These are phyloP conservation scores for Ovibos moschatus DNA, from an alignment of 2,113 vertebrate species.

Conservation along the genomic window DNA sequence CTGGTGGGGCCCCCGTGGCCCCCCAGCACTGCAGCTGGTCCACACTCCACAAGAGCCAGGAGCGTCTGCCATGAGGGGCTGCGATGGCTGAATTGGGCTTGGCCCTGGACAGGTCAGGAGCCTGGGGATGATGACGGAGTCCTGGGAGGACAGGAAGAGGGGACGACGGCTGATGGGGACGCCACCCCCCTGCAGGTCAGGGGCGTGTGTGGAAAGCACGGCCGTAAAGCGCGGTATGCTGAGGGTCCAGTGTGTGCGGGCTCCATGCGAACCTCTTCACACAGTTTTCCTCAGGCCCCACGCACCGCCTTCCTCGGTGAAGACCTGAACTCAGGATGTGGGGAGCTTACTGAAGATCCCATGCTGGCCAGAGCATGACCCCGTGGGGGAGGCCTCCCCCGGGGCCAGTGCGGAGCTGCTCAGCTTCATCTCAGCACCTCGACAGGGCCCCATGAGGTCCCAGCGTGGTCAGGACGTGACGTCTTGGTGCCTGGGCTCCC, in stretches of 20 bases:
- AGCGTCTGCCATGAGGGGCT: not conserved
- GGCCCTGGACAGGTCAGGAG: not conserved
- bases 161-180: fast-evolving
- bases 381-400: fast-evolving
- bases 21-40: not conserved
- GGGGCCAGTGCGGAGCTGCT: not conserved
- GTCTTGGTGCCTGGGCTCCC: fast-evolving
- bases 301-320: fast-evolving
- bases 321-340: not conserved
- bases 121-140: not conserved
- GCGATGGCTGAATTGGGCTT: not conserved
- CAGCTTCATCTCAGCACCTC: not conserved
- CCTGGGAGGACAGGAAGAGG: not conserved
- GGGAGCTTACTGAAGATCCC: not conserved
- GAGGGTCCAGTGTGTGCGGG: fast-evolving
- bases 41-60: too few species aligned
- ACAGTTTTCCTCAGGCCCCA: not conserved
- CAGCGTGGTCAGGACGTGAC: fast-evolving
- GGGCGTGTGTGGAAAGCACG: fast-evolving
- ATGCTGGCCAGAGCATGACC: not conserved
- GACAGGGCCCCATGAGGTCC: not conserved
- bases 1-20: not conserved
- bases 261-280: fast-evolving
- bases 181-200: not conserved
- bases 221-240: fast-evolving